A percentile compares a stretch with the other conserved stretches of the same genome.
Conservation (phyloP, 2,888 invertebrate genomes). For the Cantharis lateralis region DNA sequence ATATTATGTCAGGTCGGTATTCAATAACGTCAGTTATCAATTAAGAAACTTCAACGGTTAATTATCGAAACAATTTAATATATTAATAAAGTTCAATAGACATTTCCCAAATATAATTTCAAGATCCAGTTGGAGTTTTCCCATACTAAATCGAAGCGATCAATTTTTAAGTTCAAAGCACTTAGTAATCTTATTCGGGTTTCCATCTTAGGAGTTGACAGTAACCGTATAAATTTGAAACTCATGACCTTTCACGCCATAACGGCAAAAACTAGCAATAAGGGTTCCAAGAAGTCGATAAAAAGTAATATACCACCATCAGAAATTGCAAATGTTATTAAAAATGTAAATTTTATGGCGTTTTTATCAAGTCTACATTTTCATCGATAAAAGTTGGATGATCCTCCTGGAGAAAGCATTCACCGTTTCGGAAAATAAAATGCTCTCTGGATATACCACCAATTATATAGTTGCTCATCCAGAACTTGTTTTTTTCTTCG, state of each 20-base stretch:
- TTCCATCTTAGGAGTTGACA: not conserved
- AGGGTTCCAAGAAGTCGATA: not conserved
- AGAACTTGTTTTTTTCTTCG: not conserved
- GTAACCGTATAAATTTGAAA: not conserved
- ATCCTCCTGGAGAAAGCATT: not conserved
- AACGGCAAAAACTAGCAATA: not conserved
- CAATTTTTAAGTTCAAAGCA: conserved; percentile 12
- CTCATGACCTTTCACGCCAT: conserved; percentile 13
- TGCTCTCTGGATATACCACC: not conserved
- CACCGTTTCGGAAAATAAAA: not conserved
- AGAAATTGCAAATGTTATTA: not conserved
- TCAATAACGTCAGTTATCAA: not conserved
- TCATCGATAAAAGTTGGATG: not conserved
- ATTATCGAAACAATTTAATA: not conserved
- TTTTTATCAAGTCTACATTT: not conserved
- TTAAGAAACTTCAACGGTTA: not conserved
- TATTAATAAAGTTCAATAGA: not conserved
- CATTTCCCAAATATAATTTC: not conserved
- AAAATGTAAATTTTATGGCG: not conserved
- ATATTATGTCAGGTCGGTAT: not conserved
- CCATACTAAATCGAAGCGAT: not conserved
- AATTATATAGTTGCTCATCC: not conserved
- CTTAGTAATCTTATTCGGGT: not conserved
- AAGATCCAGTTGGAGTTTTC: not conserved
- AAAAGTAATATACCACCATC: not conserved